Evolutionary conservation across 2,113 vertebrate genomes (phyloP).

Genomic region (Callaeas wilsoni): DNA sequence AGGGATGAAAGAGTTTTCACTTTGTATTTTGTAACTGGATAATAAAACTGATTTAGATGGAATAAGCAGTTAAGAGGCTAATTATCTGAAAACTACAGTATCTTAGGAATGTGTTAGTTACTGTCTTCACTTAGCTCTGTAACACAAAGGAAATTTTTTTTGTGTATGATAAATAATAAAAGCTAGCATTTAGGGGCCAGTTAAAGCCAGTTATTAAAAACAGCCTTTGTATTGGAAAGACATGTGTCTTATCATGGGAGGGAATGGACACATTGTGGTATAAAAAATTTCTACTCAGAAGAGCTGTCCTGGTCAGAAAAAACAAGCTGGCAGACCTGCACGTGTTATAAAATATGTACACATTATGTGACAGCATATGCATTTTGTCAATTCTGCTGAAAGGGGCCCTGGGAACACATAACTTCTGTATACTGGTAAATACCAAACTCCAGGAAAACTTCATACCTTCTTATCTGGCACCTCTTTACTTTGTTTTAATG

Average conservation of each 20-base stretch:
- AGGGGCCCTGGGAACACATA: background rate
- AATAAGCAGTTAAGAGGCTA: background rate
- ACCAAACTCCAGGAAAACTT: background rate
- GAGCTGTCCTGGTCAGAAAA: background rate
- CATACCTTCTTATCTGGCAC: background rate
- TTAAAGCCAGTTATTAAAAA: background rate
- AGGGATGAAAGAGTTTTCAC: background rate
- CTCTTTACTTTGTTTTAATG: background rate
- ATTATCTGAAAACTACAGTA: background rate
- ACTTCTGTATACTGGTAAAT: background rate
- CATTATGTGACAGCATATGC: background rate
- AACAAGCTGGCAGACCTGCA: background rate
- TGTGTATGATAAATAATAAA: background rate
- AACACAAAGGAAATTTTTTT: background rate
- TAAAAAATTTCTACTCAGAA: background rate
- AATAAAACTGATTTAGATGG: background rate
- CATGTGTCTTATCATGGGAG: background rate
- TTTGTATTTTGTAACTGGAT: background rate
- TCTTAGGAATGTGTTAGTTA: background rate
- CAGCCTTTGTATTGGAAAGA: background rate
- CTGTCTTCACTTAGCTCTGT: background rate
- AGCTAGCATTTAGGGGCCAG: background rate
- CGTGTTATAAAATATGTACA: background rate
- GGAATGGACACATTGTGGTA: background rate
- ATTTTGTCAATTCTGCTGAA: background rate